Percentiles rank a stretch among this genome's conserved stretches.
Evolutionary conservation across 2,113 vertebrate species (phyloP).

Genomic region (Aphyosemion australe): DNA sequence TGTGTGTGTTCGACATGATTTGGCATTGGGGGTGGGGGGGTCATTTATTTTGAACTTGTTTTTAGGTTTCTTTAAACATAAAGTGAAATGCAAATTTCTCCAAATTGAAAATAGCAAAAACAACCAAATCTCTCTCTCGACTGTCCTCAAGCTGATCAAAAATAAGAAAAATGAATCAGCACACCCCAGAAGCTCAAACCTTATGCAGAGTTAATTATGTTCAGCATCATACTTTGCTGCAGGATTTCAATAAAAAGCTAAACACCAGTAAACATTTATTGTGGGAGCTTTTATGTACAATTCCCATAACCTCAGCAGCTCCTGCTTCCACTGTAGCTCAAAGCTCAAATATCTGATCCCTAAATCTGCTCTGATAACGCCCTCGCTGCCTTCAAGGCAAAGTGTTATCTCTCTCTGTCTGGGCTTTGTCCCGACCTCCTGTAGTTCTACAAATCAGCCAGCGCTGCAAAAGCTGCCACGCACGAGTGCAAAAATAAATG

Average conservation of each 20-base stretch:
- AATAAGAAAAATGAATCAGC: too few species aligned
- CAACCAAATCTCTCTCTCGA: too few species aligned
- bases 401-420: background rate
- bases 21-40: too few species aligned
- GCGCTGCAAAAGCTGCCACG: background rate
- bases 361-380: slow-evolving; percentile 34
- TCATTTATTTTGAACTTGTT: too few species aligned
- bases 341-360: slow-evolving; percentile 41
- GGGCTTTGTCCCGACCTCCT: slow-evolving; percentile 1
- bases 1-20: too few species aligned
- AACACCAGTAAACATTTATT: slow-evolving; percentile 40
- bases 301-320: slow-evolving; percentile 36
- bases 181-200: too few species aligned
- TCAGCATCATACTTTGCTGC: too few species aligned
- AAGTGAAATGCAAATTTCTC: too few species aligned
- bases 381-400: background rate
- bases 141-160: too few species aligned
- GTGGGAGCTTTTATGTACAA: slow-evolving; percentile 30
- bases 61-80: too few species aligned
- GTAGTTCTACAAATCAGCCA: slow-evolving; percentile 31
- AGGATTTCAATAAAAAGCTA: slow-evolving; percentile 20
- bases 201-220: too few species aligned
- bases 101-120: too few species aligned
- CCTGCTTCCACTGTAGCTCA: slow-evolving; percentile 24
- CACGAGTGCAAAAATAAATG: slow-evolving; percentile 23